Conservation (phyloP, 2,113 vertebrate genomes). For the Picathartes gymnocephalus region DNA sequence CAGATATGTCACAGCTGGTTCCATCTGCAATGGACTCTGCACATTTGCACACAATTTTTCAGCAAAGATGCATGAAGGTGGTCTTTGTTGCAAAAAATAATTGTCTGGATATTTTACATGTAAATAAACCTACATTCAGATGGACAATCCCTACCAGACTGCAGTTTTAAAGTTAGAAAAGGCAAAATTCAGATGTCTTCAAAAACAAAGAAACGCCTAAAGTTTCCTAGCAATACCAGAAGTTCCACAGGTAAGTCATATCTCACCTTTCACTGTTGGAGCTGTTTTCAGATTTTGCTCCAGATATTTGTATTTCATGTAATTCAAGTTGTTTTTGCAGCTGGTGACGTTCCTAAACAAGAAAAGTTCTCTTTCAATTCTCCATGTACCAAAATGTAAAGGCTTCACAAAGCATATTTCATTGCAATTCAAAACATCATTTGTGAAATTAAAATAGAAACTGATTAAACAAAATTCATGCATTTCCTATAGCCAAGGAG, state of each 20-base stretch:
- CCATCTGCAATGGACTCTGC: not conserved
- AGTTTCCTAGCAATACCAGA: not conserved
- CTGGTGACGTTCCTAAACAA: constrained; percentile 85
- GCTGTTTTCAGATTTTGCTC: constrained; percentile 68
- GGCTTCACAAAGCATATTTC: not conserved
- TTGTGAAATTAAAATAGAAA: constrained; percentile 32
- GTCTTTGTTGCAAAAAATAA: not conserved
- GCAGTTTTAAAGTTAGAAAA: not conserved
- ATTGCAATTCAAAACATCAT: not conserved
- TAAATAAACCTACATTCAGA: not conserved
- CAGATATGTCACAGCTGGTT: not conserved
- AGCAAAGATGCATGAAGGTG: not conserved
- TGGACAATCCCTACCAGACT: not conserved
- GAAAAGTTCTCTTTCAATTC: not conserved
- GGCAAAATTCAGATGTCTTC: not conserved
- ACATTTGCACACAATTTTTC: not conserved
- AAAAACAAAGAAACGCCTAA: not conserved
- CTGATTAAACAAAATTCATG: not conserved
- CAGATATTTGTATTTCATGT: constrained; percentile 81
- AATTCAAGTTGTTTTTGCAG: constrained; percentile 83
- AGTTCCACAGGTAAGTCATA: not conserved
- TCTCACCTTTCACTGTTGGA: constrained; percentile 77
- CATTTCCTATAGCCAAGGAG: not conserved
- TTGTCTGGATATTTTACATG: not conserved
- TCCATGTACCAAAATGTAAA: not conserved